Conservation (phyloP, 2,797 vertebrate genomes). For the Thunnus albacares region DNA sequence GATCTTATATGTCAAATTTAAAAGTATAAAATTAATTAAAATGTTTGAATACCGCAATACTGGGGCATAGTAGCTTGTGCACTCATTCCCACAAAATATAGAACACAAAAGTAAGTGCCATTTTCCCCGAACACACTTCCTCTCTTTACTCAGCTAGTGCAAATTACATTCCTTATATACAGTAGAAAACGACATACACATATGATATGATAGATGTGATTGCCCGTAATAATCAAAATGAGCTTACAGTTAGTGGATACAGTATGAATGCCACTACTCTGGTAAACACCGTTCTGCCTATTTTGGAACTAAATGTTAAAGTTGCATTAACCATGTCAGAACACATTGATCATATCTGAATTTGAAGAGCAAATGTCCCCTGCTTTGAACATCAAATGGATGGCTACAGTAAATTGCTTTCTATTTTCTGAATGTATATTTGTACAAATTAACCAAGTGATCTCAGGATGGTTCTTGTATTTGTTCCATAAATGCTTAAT, state of each 20-base stretch:
- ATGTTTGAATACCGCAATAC: background rate
- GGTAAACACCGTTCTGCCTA: background rate
- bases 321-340: conserved; percentile 1
- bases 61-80: background rate
- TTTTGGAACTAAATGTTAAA: background rate
- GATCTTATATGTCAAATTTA: background rate
- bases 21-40: background rate
- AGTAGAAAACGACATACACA: background rate
- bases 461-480: background rate
- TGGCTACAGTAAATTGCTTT: background rate
- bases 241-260: background rate
- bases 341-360: background rate
- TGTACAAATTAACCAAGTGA: background rate
- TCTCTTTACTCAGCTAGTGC: conserved; percentile 47
- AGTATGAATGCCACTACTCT: background rate
- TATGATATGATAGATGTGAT: background rate
- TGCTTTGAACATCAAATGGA: background rate
- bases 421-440: background rate
- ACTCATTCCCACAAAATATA: background rate
- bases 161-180: background rate
- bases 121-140: conserved; percentile 50
- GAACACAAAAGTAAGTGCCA: background rate
- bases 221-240: background rate
- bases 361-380: background rate
- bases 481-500: background rate